Conservation (phyloP, 2,113 vertebrate genomes). For the Chionis minor region DNA sequence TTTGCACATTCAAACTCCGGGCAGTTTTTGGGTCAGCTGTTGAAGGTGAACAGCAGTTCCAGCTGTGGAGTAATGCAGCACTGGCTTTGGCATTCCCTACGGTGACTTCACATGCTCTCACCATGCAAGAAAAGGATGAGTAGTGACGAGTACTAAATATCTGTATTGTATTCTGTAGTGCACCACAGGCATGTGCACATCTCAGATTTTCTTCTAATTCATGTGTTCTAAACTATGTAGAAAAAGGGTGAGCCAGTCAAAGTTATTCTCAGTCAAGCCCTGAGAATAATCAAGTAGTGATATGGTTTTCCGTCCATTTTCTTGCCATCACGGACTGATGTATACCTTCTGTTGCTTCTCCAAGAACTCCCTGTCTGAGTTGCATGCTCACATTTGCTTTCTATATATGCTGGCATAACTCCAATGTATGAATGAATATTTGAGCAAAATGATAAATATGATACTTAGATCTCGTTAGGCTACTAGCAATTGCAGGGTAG, state of each 20-base stretch:
- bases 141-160: not conserved
- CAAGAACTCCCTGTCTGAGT: not conserved
- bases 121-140: not conserved
- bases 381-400: not conserved
- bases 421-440: not conserved
- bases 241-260: not conserved
- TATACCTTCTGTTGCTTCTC: not conserved
- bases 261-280: not conserved
- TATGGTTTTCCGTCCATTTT: not conserved
- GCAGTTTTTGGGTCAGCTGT: not conserved
- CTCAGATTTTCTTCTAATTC: not conserved
- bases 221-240: not conserved
- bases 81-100: rapidly evolving
- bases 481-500: not conserved
- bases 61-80: not conserved
- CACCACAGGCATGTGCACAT: not conserved
- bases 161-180: not conserved
- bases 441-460: not conserved
- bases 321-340: rapidly evolving
- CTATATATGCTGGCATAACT: not conserved
- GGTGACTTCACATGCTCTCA: not conserved
- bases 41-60: not conserved
- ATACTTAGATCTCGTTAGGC: not conserved
- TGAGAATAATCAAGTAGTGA: not conserved
- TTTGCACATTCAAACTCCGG: not conserved